phyloP scores from a whole-genome alignment of 30 jellyfish, hydroid and myxozoan species.

The Phacellophora camtschatica region DNA sequence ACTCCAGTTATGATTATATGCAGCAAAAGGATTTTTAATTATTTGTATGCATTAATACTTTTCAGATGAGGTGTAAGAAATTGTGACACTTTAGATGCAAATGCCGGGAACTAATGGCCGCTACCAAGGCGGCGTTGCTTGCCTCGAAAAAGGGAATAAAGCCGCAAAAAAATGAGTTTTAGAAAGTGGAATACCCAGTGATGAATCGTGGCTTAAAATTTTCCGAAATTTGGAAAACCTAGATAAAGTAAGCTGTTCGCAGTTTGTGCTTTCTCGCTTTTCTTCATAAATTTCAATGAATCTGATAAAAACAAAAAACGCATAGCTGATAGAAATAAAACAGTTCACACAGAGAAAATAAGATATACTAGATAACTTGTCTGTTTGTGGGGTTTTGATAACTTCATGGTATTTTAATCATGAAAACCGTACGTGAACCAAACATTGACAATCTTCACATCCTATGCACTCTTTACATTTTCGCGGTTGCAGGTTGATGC shows the following conservation, averaged over 20 bases:
- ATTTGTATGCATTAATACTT: neutral
- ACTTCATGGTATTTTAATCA: too few relatives aligned
- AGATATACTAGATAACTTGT: too few relatives aligned
- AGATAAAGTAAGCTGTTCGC: neutral
- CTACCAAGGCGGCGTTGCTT: slow-evolving; percentile 19
- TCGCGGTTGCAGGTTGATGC: too few relatives aligned
- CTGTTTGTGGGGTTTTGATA: too few relatives aligned
- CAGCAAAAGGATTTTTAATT: neutral
- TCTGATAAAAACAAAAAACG: too few relatives aligned
- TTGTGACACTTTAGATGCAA: neutral
- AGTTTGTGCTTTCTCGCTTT: too few relatives aligned
- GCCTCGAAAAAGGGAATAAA: slow-evolving; percentile 5
- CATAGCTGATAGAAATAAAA: too few relatives aligned
- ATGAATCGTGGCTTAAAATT: slow-evolving; percentile 8
- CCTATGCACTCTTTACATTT: too few relatives aligned
- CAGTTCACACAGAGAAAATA: too few relatives aligned
- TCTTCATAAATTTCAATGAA: too few relatives aligned
- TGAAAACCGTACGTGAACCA: too few relatives aligned
- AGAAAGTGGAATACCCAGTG: neutral
- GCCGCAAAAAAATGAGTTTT: neutral
- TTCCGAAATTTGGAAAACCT: slow-evolving; percentile 8
- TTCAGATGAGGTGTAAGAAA: neutral
- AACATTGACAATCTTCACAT: too few relatives aligned
- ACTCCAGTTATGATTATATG: neutral
- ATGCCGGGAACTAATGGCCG: neutral